Base-by-base conservation (phyloP, 1,140 invertebrate genomes). In the Eriosoma lanigerum region DNA sequence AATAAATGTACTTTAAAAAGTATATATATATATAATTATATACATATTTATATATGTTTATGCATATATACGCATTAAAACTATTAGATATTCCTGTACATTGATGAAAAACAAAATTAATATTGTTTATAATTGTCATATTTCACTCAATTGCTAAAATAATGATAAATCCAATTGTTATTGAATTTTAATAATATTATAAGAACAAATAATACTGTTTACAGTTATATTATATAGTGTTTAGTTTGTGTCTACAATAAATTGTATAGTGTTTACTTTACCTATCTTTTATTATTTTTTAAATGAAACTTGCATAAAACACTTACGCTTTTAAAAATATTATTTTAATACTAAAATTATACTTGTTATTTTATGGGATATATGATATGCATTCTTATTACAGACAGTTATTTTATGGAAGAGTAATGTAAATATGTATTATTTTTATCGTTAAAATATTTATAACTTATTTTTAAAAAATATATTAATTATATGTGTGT, bases 131-230 rank as follows among this genome's bases (percentile, higher is more conserved):
- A 48, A 46, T 70, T 70, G 10, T 46, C 38, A 19, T 15, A 68
- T 26, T 72, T 72, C 48, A 52, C 17, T 29, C 3, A 72, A 52
- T 72, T 72, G 24, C 13, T 72, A 32, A 32, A 62, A 32, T 19
- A 29, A 32, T 17, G 0, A 32, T 3, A 5, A 54, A 54, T 8
- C 15, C n/a, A n/a, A 5, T 32, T 32, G 58, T 26, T 62, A 15
- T 62, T 32, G 26, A 62, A 32, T 32, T 62, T 62, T 62, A 60
- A 60, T 24, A 48, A 68, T 72, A 52, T 72, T 52, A 52, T 29
- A 72, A 29, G 68, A 72, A 72, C 68, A 72, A 72, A 72, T 52
- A 72, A 29, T 72, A 32, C 46, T 50, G 24, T 72, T 46, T n/a
- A 10, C 13, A 50, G 46, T 72, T 50, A 29, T 72, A 72, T 52